phyloP scores from a whole-genome alignment of 2,797 vertebrate species.

The Anabacerthia variegaticeps region DNA sequence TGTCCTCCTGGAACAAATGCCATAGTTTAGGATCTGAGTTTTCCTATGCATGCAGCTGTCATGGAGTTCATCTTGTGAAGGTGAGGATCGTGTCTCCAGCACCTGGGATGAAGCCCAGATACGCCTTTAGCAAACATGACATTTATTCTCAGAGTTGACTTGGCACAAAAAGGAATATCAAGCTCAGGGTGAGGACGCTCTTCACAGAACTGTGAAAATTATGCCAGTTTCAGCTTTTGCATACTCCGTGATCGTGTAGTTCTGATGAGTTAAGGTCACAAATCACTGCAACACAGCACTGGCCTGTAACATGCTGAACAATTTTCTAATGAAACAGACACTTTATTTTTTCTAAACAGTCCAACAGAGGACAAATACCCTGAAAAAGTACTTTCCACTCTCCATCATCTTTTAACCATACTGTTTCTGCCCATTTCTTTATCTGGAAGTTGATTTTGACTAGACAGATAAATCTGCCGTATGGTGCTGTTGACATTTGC shows the following conservation, averaged over 20 bases:
- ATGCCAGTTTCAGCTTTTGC: not conserved
- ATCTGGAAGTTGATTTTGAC: not conserved
- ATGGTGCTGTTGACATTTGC: not conserved
- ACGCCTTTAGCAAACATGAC: not conserved
- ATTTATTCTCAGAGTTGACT: not conserved
- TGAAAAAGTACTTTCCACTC: not conserved
- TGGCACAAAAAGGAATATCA: not conserved
- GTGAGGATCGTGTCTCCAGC: not conserved
- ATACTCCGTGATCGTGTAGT: not conserved
- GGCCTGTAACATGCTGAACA: not conserved
- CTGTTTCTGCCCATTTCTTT: not conserved
- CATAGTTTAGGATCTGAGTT: not conserved
- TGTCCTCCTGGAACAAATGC: not conserved
- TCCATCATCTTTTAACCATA: not conserved
- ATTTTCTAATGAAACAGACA: not conserved
- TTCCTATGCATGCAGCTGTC: not conserved
- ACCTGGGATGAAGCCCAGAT: not conserved
- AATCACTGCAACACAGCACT: not conserved
- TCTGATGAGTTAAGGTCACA: not conserved
- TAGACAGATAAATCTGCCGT: not conserved
- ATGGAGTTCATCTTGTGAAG: not conserved
- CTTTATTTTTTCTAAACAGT: not conserved
- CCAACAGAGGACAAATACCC: not conserved
- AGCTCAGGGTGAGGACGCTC: not conserved
- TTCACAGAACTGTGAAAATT: not conserved